Evolutionary conservation across 2,113 vertebrate genomes (phyloP), one percentile per base, ranked within the genome.

Genomic region (Cebus imitator): DNA sequence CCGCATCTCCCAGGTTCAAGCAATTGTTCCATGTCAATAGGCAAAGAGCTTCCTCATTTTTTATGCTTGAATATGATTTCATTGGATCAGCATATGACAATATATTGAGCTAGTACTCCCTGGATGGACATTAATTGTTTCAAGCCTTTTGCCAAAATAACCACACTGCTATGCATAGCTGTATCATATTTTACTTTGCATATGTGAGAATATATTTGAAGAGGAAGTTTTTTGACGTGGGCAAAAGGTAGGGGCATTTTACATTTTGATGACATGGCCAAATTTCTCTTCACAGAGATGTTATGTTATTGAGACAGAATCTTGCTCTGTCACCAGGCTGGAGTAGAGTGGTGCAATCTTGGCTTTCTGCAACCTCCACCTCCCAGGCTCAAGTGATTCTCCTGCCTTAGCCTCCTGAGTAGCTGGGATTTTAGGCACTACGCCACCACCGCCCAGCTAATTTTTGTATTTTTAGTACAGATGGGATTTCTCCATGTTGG

Each of bases 111-210:
- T 55, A 18, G 16, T 92, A 72, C 18, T 64, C 45, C 10, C 57
- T 66, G 45, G 45, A 57, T 80, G 48, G 18, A 35, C 25, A 80
- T 86, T 16, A 35, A n/a, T 58, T 96, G 17, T 52, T 96, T 93
- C 57, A 66, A 4, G 80, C 37, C 7, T 92, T 84, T 73, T 61
- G 21, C 32, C 85, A 83, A 37, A 95, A 43, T 87, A 70, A 61
- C 23, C n/a, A 55, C 55, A 76, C 48, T 50, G 43, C 76, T 70
- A 11, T 87, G 57, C 90, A 11, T 58, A 82, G 81, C 32, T 55
- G 16, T 76, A 78, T 20, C 55, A 37, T 87, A 27, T n/a, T 91
- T 94, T 70, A 94, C 7, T 87, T 87, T 78, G 40, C 35, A 70
- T 27, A 61, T 17, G 50, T 81, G 25, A 75, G 12, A 30, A 61